Evolutionary conservation across 2,797 vertebrate species (phyloP).

Genomic region (Spizella passerina): DNA sequence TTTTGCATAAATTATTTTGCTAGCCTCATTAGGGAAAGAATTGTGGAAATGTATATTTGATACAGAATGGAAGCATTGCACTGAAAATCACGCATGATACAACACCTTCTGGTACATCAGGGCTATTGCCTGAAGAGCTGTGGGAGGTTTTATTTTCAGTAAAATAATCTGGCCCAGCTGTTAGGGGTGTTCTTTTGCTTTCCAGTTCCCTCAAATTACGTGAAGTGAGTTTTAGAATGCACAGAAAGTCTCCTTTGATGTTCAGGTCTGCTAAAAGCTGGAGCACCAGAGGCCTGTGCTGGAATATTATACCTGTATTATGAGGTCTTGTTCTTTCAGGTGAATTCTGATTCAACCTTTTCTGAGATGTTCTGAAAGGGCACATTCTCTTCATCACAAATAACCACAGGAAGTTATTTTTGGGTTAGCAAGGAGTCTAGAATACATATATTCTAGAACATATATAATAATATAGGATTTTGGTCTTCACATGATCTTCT

Average conservation of each 20-base stretch:
- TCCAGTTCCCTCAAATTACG: neutral
- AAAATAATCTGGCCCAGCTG: neutral
- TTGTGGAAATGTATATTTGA: neutral
- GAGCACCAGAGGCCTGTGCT: neutral
- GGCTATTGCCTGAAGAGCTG: neutral
- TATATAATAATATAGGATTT: neutral
- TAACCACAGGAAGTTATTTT: neutral
- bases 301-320: neutral
- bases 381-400: neutral
- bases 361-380: neutral
- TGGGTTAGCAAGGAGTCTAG: neutral
- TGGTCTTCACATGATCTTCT: neutral
- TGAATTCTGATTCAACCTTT: neutral
- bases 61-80: neutral
- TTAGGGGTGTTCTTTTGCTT: neutral
- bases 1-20: slow-evolving; percentile 63
- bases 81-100: neutral
- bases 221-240: neutral
- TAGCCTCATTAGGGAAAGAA: slow-evolving; percentile 24
- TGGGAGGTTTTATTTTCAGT: neutral
- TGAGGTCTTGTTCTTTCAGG: neutral
- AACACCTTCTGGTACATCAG: neutral
- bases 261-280: neutral
- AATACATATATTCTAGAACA: neutral
- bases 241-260: neutral